These are phyloP conservation scores for Trichogramma evanescens DNA, from an alignment of 2,888 invertebrate genomes.

Conservation along the genomic window DNA sequence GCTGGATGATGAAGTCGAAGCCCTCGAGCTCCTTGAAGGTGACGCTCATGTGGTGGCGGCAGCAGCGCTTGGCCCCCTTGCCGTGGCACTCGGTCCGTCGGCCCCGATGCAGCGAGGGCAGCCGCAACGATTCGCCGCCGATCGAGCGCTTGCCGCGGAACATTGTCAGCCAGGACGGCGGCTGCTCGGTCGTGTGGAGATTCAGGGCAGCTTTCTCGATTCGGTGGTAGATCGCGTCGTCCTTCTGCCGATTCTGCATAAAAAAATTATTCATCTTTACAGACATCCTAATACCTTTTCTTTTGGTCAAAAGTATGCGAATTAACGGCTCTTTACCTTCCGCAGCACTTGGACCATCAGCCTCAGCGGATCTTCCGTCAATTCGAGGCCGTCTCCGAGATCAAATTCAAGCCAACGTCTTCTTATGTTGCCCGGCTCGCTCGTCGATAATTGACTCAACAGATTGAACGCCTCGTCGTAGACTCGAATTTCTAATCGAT, in stretches of 20 bases:
- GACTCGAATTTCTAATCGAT: slow-evolving; percentile 27
- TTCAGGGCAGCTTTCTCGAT: slow-evolving; percentile 8
- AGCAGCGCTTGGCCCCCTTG: slow-evolving; percentile 54
- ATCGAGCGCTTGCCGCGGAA: slow-evolving; percentile 23
- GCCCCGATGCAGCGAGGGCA: slow-evolving; percentile 44
- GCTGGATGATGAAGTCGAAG: slow-evolving; percentile 61
- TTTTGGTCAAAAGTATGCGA: too few species aligned
- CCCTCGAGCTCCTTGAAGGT: slow-evolving; percentile 60
- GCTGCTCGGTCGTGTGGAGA: slow-evolving; percentile 5
- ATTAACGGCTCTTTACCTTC: slow-evolving; percentile 28
- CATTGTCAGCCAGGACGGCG: not conserved
- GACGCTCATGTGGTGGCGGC: slow-evolving; percentile 61
- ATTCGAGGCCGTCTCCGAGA: slow-evolving; percentile 49
- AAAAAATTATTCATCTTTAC: too few species aligned
- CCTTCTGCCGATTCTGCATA: slow-evolving; percentile 19
- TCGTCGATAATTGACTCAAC: slow-evolving; percentile 4
- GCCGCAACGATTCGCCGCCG: slow-evolving; percentile 34
- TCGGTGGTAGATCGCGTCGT: slow-evolving; percentile 10
- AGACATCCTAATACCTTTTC: too few species aligned
- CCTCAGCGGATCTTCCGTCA: slow-evolving; percentile 29
- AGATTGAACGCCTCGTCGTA: slow-evolving; percentile 19
- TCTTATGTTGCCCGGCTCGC: slow-evolving; percentile 27
- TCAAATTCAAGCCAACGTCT: slow-evolving; percentile 60
- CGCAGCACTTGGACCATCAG: slow-evolving; percentile 43
- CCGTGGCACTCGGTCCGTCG: slow-evolving; percentile 53